Evolutionary conservation across 2,888 invertebrate species (phyloP).

Genomic region (Tenthredo mesomela): DNA sequence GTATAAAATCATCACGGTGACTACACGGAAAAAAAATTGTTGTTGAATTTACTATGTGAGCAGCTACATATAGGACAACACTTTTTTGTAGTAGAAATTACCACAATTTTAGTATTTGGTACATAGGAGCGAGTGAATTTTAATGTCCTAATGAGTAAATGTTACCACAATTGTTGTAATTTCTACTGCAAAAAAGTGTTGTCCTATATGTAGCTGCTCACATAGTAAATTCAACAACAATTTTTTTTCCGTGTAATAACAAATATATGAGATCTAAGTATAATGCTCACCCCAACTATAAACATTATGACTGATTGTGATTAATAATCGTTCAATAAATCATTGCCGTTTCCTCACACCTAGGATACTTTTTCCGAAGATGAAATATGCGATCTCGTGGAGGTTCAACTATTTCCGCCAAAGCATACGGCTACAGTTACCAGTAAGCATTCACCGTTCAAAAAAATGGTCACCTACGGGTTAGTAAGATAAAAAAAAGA

Average conservation of each 20-base stretch:
- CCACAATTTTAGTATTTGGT: too few relatives aligned
- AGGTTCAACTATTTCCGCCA: conserved; percentile 72
- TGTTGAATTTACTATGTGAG: too few relatives aligned
- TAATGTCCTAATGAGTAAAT: too few relatives aligned
- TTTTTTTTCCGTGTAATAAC: too few relatives aligned
- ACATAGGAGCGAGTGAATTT: too few relatives aligned
- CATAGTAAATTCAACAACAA: too few relatives aligned
- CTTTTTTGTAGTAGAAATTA: too few relatives aligned
- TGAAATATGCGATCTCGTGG: conserved; percentile 85
- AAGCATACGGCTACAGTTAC: conserved; percentile 65
- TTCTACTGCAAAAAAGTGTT: too few relatives aligned
- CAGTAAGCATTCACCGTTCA: conserved; percentile 69
- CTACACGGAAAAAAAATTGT: too few relatives aligned
- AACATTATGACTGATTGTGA: background rate
- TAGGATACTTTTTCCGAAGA: conserved; percentile 82
- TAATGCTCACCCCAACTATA: background rate
- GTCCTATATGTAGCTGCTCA: too few relatives aligned
- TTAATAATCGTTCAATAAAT: background rate
- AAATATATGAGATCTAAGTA: background rate
- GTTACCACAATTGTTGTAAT: too few relatives aligned
- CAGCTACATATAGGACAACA: too few relatives aligned
- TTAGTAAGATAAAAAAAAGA: conserved; percentile 53
- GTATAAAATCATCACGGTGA: conserved; percentile 83
- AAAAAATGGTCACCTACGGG: conserved; percentile 72
- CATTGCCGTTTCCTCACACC: conserved; percentile 1